phyloP scores from a whole-genome alignment of 2,888 invertebrate genomes.

The Pseudanteris insignis region DNA sequence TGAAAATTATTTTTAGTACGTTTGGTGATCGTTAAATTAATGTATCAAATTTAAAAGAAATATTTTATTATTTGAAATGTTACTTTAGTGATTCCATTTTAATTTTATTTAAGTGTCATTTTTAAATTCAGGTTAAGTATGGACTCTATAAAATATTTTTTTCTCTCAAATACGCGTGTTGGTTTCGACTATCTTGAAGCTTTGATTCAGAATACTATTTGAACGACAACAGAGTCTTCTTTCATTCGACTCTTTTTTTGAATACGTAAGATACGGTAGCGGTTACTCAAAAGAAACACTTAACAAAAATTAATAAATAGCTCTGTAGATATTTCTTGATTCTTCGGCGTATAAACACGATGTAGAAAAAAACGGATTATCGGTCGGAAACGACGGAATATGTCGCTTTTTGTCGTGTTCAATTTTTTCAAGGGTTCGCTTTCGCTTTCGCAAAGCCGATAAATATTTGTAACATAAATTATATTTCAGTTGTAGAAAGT shows the following conservation, averaged over 20 bases:
- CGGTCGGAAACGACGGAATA: neutral
- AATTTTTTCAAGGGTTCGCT: neutral
- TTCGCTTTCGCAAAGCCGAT: conserved; percentile 1
- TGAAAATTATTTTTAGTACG: too few relatives aligned
- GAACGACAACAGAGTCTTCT: conserved; percentile 34
- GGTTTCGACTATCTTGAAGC: conserved; percentile 16
- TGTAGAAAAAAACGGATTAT: conserved; percentile 6
- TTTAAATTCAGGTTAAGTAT: too few relatives aligned
- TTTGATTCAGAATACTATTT: conserved; percentile 36
- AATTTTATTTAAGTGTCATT: too few relatives aligned
- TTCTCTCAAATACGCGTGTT: neutral
- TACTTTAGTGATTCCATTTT: too few relatives aligned
- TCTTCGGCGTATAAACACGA: too few relatives aligned
- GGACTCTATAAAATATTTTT: too few relatives aligned
- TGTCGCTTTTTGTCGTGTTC: conserved; percentile 2
- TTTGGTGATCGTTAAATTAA: too few relatives aligned
- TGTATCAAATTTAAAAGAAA: too few relatives aligned
- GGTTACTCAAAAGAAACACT: conserved; percentile 31
- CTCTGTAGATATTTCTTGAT: conserved; percentile 32
- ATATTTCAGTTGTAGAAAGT: conserved; percentile 1
- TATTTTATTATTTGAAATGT: too few relatives aligned
- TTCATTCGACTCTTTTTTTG: conserved; percentile 33
- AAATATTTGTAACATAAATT: conserved; percentile 18
- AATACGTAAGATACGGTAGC: conserved; percentile 27
- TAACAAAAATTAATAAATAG: conserved; percentile 41